Evolutionary conservation across 2,888 invertebrate species (phyloP), one percentile per base, ranked within the genome.

Genomic region (Lingula anatina): DNA sequence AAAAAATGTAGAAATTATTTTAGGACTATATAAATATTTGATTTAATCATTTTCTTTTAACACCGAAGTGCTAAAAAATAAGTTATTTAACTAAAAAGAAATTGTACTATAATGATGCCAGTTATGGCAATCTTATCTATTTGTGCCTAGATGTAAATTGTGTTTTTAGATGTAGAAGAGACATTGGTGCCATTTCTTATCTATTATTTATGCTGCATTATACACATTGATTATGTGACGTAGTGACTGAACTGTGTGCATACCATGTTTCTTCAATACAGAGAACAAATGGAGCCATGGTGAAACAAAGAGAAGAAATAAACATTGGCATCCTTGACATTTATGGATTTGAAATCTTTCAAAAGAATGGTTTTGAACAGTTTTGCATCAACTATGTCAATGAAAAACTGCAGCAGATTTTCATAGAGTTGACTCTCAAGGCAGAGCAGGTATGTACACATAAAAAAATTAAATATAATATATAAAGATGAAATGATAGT

Each of bases 351-450:
- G 86, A 86, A 70, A 85, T 86, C 51, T 85, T 86, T 65, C 81
- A 83, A 40, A 80, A 80, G 62, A 86, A 86, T 67, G 85, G 85
- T 21, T 86, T 86, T 72, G 85, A 86, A 63, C 85, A 86, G 69
- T 85, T 86, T 67, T 84, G 85, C 69, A 85, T 86, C 50, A 86
- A 86, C 68, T 86, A 83, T 65, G 85, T 86, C 21, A 86, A 86
- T 67, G 86, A 86, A 70, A 86, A 86, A 65, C 77, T 86, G 9
- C 85, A 86, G 65, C 85, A 86, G 70, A 85, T 86, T 49, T 86
- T 86, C 74, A 86, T 86, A 60, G 85, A 86, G 61, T 73, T 86
- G 37, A 86, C 85, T 0, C 73, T 86, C 39, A 85, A 85, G 69
- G 83, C 84, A 21, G 86, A 86, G 71, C 84, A 85, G 79, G 84